Conservation (phyloP, 2,888 invertebrate species). For the Chrysina gloriosa region DNA sequence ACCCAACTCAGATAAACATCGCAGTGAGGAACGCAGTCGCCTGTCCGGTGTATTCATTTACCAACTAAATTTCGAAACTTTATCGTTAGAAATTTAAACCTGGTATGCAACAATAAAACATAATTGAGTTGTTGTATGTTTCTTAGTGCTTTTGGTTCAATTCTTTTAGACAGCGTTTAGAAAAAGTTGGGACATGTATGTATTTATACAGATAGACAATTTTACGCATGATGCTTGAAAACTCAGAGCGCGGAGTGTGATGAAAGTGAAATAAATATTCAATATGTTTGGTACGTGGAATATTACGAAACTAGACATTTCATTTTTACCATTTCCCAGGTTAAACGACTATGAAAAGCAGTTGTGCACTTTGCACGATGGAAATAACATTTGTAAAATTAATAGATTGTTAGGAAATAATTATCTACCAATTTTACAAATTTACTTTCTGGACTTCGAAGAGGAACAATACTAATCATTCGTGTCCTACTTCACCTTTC, state of each 20-base stretch:
- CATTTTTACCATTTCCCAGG: neutral
- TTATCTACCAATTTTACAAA: neutral
- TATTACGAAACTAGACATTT: neutral
- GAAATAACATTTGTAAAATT: neutral
- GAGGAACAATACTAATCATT: slow-evolving; percentile 3
- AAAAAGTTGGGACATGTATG: too few species aligned
- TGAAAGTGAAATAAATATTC: neutral
- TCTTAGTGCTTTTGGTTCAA: too few species aligned
- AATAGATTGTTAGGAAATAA: neutral
- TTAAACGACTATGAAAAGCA: neutral
- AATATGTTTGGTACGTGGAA: neutral
- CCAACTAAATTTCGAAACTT: neutral
- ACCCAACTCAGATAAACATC: slow-evolving; percentile 18
- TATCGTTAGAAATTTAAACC: too few species aligned
- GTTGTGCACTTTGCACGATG: neutral
- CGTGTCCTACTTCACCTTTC: slow-evolving; percentile 1
- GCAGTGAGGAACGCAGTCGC: slow-evolving; percentile 1
- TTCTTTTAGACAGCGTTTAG: too few species aligned
- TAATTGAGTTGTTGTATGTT: too few species aligned
- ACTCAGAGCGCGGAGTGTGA: neutral
- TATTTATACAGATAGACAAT: too few species aligned
- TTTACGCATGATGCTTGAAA: too few species aligned
- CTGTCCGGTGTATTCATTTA: neutral
- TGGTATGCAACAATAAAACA: too few species aligned
- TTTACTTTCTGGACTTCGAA: neutral